Base-by-base conservation (phyloP, 2,888 invertebrate species). In the Heliconius ethilla region DNA sequence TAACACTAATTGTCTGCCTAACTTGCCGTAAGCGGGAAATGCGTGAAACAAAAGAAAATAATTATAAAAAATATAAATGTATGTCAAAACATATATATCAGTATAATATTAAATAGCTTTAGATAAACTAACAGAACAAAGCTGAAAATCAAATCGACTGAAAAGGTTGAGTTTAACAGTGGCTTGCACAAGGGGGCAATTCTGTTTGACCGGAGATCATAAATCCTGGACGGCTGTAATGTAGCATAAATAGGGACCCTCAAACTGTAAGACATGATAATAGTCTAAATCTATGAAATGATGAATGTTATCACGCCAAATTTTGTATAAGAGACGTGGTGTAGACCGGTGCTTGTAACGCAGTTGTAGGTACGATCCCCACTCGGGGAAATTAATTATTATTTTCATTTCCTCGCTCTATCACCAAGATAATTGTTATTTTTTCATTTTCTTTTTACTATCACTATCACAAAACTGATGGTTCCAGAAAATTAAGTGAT, bases 181-280 rank as follows among this genome's bases (percentile, higher is more conserved):
- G 75, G 70, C 70, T 70, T 75, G 70, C 75, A 79, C 73, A 70
- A 74, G 70, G 76, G 65, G 45, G 37, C 51, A 27, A 70, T 62
- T 74, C 65, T 73, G 63, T 70, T 59, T 55, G 65, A 77, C 77
- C 75, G 78, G 63, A 70, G 77, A 77, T 79, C 77, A 81, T 81
- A 81, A 80, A 81, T 81, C 78, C 75, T 76, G 55, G 73, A 72
- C 77, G 78, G 78, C 78, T 75, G 79, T 80, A 79, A 75, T 79
- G 79, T 80, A 79, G 75, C 80, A 80, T 79, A 78, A 77, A 77
- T 67, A 79, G 70, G 70, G 59, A 59, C 72, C 59, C 72, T 72
- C 59, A 55, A 59, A 72, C 27, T 75, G 77, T 80, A 76, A 63
- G 67, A 74, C 74, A 45, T 69, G 69, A 77, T 74, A 66, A 79